A percentile compares a stretch with the other conserved stretches of the same genome.
phyloP scores from a whole-genome alignment of 2,888 invertebrate genomes.

The Aphodius granarius region DNA sequence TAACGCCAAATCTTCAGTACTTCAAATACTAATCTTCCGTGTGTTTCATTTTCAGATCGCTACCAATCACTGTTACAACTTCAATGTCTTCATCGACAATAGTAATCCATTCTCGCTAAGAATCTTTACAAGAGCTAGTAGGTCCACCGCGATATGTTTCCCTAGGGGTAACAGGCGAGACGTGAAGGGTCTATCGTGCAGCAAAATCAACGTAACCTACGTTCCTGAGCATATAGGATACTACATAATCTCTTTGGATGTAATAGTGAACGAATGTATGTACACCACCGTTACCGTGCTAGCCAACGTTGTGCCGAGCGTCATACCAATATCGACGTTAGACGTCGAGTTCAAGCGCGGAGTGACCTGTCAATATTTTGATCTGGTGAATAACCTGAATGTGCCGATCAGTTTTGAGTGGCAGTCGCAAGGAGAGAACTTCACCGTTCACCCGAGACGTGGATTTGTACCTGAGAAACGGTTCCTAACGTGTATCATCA shows the following conservation, averaged over 20 bases:
- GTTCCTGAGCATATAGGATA: neutral
- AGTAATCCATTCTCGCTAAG: constrained; percentile 49
- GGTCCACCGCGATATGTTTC: constrained; percentile 37
- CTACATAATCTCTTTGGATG: neutral
- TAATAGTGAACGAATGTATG: constrained; percentile 53
- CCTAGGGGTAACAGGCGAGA: constrained; percentile 34
- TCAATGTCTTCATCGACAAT: constrained; percentile 47
- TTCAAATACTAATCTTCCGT: neutral
- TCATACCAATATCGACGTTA: constrained; percentile 41
- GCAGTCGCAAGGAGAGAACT: constrained; percentile 55
- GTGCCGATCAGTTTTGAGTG: constrained; percentile 58
- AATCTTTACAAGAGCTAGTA: constrained; percentile 33
- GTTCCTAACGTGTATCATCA: constrained; percentile 55
- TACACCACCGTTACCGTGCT: constrained; percentile 50
- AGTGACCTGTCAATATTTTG: constrained; percentile 53
- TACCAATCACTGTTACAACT: constrained; percentile 41
- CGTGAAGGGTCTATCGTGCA: constrained; percentile 25
- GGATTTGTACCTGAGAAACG: constrained; percentile 59
- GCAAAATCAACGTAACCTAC: neutral
- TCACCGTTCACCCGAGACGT: constrained; percentile 56
- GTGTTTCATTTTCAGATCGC: constrained; percentile 31
- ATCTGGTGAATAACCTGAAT: constrained; percentile 59
- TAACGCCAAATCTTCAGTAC: too few species aligned
- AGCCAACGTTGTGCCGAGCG: constrained; percentile 51
- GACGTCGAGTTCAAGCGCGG: constrained; percentile 47